Evolutionary conservation across 2,888 invertebrate species (phyloP).

Genomic region (Scotopteryx bipunctaria): DNA sequence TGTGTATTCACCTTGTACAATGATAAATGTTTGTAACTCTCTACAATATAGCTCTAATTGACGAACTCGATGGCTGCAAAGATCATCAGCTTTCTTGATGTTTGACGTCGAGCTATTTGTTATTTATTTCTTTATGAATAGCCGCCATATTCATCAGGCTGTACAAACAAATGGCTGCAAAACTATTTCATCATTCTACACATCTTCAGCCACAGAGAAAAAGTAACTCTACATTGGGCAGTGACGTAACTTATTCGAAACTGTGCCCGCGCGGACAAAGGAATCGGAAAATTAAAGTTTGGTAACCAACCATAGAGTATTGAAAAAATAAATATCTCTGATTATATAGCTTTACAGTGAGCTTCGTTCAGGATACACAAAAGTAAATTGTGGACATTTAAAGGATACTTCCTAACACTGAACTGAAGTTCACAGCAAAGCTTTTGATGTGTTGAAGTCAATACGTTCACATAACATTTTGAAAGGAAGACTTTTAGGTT

Average conservation of each 20-base stretch:
- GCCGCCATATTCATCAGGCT: constrained; percentile 62
- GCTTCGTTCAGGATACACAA: too few species aligned
- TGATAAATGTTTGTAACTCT: constrained; percentile 6
- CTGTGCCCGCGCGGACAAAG: constrained; percentile 33
- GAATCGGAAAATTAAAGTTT: constrained; percentile 53
- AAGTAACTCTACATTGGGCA: constrained; percentile 33
- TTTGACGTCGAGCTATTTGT: constrained; percentile 42
- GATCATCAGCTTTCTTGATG: constrained; percentile 38
- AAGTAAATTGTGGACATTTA: too few species aligned
- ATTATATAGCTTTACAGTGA: too few species aligned
- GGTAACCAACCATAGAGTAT: constrained; percentile 2
- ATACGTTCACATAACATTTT: too few species aligned
- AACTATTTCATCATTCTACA: constrained; percentile 73
- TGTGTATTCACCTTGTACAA: constrained; percentile 8
- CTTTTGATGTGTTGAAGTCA: too few species aligned
- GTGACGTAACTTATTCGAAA: constrained; percentile 53
- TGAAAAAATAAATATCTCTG: constrained; percentile 12
- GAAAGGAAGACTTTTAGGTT: too few species aligned
- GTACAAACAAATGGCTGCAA: constrained; percentile 73
- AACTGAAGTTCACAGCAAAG: too few species aligned
- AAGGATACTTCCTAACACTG: too few species aligned
- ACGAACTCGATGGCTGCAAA: constrained; percentile 49
- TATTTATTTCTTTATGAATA: constrained; percentile 54
- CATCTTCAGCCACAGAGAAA: constrained; percentile 37
- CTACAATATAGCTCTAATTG: constrained; percentile 38